Evolutionary conservation across 2,888 invertebrate species (phyloP), one percentile per base, ranked within the genome.

Genomic region (Ephialtes manifestator): DNA sequence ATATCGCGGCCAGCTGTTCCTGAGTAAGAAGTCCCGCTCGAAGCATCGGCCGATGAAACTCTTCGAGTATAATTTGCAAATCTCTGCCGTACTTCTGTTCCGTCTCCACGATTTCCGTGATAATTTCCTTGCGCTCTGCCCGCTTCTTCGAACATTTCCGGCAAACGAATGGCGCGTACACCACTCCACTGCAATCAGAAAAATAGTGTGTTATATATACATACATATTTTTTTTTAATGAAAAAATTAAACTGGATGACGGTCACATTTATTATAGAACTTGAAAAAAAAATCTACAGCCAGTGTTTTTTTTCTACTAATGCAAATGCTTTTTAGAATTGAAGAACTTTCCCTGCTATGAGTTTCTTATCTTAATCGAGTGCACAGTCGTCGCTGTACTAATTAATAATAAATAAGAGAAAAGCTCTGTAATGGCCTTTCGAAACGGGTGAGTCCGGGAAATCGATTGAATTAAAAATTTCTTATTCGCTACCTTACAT

Each of bases 61-160:
- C 99, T 94, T 99, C 98, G 89, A 98, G 95, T 89, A 99, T 97
- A 81, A 99, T 98, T 93, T 97, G 97, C 90, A 99, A 95, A 94
- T 99, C 99, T 76, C 98, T 95, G 24, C 98, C 98, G 93, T 99
- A 99, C 92, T 98, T 99, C 92, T 98, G 97, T 94, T 99, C 99
- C 1, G 99, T 99, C 94, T 99, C 99, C 4, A 98, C 97, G 85
- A 99, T 98, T 95, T 99, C 99, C 4, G 97, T 97, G 74, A 99
- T 97, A 48, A 98, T 99, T 95, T 99, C 98, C 92, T 98, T 98
- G 78, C 99, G 96, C 93, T 99, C 99, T 10, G 97, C 96, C 79
- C 98, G 95, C 91, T 97, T 97, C 92, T 98, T 97, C 82, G 96
- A 95, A 94, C 99, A 99, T 93, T 98, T 98, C 87, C 97, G 96